Base-by-base conservation (phyloP, 2,113 vertebrate genomes). In the Microcebus murinus region DNA sequence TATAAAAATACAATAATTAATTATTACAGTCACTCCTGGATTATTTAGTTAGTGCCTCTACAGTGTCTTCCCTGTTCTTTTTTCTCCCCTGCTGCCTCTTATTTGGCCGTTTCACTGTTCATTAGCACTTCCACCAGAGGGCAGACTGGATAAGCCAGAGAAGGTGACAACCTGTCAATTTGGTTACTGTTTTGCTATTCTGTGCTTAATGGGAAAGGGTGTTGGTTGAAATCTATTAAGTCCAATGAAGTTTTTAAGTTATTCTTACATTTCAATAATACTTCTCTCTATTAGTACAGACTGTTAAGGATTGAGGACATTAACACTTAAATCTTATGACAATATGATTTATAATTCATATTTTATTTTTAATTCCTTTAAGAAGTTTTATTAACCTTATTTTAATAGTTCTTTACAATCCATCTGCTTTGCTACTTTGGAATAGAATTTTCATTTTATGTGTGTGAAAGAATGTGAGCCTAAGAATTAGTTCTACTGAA, bases 1-100 rank as follows among this genome's bases (percentile, higher is more conserved):
- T 98, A 70, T 97, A 95, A 98, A 98, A 97, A 94, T 91, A 45
- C 93, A 94, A 79, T 92, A 86, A 90, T 68, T 92, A 95, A 91
- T 98, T 97, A 96, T 91, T 97, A 70, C 90, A 96, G 57, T 81
- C 70, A 86, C 36, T 36, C 57, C 8, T 87, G 57, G 87, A 84
- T 95, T 94, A 91, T 90, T 23, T 73, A 73, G 25, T 68, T 87
- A 63, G 10, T 94, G 23, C 74, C 31, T 93, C 27, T 48, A 34
- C 57, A 20, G 1, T 50, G 6, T 79, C n/a, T 71, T 11, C n/a
- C 10, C 36, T 42, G 13, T 83, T 81, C 31, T 59, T 86, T 15
- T 81, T 89, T 90, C n/a, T 70, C 59, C 31, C 80, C 21, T 81
- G 79, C 59, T 83, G 11, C 82, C 55, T 95, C n/a, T 88, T n/a